These are phyloP conservation scores for Larimichthys crocea DNA, from an alignment of 2,113 vertebrate genomes.

Conservation along the genomic window DNA sequence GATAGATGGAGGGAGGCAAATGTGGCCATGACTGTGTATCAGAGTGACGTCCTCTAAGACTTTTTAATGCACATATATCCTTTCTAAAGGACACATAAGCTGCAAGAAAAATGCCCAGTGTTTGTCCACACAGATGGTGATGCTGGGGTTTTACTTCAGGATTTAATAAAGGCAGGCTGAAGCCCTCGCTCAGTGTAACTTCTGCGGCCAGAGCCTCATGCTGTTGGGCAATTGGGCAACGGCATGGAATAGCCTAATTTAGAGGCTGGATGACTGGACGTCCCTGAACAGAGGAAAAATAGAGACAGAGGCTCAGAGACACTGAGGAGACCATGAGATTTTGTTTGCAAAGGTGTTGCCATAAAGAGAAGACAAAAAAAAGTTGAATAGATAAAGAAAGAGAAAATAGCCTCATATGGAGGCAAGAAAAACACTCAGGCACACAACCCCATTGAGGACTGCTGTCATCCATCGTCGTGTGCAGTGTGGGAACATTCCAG, in stretches of 20 bases:
- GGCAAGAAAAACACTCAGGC: conserved; percentile 15
- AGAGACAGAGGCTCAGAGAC: conserved; percentile 6
- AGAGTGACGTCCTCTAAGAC: background rate
- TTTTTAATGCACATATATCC: background rate
- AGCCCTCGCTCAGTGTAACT: conserved; percentile 46
- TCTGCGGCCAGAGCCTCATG: conserved; percentile 45
- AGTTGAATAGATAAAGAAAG: conserved; percentile 22
- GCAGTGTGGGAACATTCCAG: conserved; percentile 45
- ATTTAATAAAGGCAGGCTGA: conserved; percentile 51
- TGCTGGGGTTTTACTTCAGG: conserved; percentile 38
- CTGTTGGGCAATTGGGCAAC: conserved; percentile 76
- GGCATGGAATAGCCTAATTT: conserved; percentile 72
- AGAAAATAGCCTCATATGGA: conserved; percentile 9
- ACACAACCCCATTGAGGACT: conserved; percentile 32
- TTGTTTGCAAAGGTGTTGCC: conserved; percentile 22
- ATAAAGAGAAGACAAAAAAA: background rate
- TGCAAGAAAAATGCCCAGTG: conserved; percentile 5
- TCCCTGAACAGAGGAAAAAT: conserved; percentile 40
- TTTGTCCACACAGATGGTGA: conserved; percentile 42
- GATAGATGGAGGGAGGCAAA: conserved; percentile 30
- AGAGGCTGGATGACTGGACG: conserved; percentile 65
- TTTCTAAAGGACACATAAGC: conserved; percentile 1
- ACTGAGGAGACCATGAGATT: conserved; percentile 1
- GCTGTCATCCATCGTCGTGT: conserved; percentile 30
- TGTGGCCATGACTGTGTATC: conserved; percentile 27